Conservation (phyloP, 2,113 vertebrate species). For the Pseudopipra pipra region DNA sequence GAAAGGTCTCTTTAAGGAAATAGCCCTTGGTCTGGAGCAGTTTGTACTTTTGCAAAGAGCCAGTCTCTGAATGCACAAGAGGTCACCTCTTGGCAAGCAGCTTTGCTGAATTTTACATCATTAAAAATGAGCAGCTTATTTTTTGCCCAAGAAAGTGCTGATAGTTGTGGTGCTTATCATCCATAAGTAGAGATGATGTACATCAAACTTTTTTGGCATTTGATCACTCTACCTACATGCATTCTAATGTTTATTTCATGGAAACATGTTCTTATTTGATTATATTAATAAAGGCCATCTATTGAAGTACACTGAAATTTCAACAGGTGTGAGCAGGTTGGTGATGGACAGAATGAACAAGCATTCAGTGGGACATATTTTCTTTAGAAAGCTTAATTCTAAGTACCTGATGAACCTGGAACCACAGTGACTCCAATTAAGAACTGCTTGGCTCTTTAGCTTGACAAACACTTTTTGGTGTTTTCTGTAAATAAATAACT, state of each 20-base stretch:
- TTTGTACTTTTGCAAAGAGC: neutral
- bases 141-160: neutral
- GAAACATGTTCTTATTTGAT: neutral
- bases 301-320: neutral
- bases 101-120: neutral
- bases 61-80: neutral
- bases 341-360: neutral
- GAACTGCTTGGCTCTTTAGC: neutral
- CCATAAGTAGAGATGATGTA: neutral
- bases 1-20: neutral
- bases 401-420: neutral
- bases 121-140: neutral
- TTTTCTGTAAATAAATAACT: neutral
- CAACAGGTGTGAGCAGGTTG: neutral
- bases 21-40: neutral
- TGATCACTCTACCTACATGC: neutral
- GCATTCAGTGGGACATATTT: neutral
- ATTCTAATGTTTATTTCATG: neutral
- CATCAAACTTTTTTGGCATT: neutral
- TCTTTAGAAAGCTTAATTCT: neutral
- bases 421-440: neutral
- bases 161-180: neutral
- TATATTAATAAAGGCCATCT: neutral
- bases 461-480: neutral
- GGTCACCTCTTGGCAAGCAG: neutral